These are phyloP conservation scores for Bicyclus anynana DNA, from an alignment of 1,140 invertebrate genomes.

Conservation along the genomic window DNA sequence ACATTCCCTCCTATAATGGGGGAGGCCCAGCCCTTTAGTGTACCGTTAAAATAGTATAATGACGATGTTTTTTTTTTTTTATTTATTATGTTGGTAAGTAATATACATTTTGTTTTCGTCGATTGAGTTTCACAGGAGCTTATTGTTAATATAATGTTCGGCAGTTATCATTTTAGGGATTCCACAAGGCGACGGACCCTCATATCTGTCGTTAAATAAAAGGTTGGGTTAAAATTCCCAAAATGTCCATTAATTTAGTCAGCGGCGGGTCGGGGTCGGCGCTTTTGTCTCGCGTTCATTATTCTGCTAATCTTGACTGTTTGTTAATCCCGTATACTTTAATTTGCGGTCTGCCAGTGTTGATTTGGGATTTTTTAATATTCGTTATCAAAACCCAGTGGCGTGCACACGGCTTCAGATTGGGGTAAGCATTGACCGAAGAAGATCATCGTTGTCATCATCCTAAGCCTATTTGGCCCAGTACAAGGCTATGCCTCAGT, in stretches of 20 bases:
- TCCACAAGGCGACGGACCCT: not conserved
- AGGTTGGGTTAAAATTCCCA: conserved; percentile 3
- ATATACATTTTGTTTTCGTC: no score
- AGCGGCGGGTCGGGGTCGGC: not conserved
- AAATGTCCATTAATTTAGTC: conserved; percentile 5
- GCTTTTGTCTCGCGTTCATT: conserved; percentile 4
- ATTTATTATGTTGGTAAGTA: no score
- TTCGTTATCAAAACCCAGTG: not conserved
- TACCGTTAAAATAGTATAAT: no score
- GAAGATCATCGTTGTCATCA: no score
- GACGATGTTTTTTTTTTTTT: no score
- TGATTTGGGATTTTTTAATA: not conserved
- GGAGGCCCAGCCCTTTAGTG: no score
- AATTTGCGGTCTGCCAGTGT: not conserved
- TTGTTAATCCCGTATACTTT: conserved; percentile 7
- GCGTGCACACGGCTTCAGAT: no score
- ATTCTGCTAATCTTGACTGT: conserved; percentile 5
- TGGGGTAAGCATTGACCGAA: no score
- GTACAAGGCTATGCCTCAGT: no score
- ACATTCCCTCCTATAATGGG: no score
- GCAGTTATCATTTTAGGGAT: not conserved
- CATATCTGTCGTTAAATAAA: conserved; percentile 7
- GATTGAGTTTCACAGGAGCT: no score
- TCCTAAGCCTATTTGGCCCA: no score
- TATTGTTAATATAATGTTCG: not conserved